phyloP scores from a whole-genome alignment of 2,113 vertebrate species.

The Haliaeetus leucogaster region DNA sequence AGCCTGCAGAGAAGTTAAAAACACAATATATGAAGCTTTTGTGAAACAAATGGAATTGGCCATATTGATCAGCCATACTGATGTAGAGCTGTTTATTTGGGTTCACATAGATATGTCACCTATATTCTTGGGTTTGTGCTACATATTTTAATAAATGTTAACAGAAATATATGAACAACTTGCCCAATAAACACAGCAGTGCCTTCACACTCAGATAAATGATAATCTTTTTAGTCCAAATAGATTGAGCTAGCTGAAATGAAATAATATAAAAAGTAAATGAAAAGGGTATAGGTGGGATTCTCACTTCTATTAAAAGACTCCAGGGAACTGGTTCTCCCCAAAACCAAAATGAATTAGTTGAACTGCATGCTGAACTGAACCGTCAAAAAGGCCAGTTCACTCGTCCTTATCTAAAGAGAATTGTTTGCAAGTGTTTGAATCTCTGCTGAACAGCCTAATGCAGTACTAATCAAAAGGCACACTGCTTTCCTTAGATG shows the following conservation, averaged over 20 bases:
- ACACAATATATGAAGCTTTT: not conserved
- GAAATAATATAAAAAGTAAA: not conserved
- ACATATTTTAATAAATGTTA: not conserved
- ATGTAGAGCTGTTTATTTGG: not conserved
- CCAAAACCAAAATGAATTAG: not conserved
- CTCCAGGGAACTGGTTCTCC: not conserved
- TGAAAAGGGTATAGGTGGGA: not conserved
- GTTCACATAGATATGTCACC: not conserved
- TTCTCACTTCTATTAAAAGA: not conserved
- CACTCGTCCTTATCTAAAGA: not conserved
- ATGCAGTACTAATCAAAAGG: constrained; percentile 40
- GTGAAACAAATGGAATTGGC: not conserved
- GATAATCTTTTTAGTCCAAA: not conserved
- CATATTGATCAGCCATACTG: not conserved
- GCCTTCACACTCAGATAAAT: not conserved
- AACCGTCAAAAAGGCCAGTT: not conserved
- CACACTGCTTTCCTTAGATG: constrained; percentile 4
- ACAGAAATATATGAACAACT: not conserved
- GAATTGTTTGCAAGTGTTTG: constrained; percentile 24
- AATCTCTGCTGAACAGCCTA: constrained; percentile 29
- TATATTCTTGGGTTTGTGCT: not conserved
- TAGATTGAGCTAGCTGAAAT: not conserved
- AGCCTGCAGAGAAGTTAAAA: not conserved
- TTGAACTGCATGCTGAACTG: not conserved
- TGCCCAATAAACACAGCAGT: not conserved